Percentiles rank a stretch among this genome's conserved stretches.
Evolutionary conservation across 2,888 invertebrate species (phyloP).

Genomic region (Xanthia icteritia): DNA sequence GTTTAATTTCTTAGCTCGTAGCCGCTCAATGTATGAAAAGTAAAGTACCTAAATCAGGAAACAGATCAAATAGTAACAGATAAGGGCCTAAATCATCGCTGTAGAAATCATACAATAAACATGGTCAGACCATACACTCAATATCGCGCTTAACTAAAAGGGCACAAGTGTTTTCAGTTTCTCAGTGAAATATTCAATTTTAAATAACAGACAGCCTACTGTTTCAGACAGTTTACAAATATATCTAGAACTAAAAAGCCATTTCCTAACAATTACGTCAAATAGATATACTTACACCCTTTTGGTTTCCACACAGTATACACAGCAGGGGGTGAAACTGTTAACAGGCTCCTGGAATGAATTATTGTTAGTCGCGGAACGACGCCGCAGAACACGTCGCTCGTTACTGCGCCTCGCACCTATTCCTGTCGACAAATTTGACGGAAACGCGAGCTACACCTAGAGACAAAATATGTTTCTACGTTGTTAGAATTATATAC

Average conservation of each 20-base stretch:
- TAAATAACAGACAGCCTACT: slow-evolving; percentile 9
- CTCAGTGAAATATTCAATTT: background rate
- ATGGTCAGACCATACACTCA: too few species aligned
- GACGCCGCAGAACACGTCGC: slow-evolving; percentile 68
- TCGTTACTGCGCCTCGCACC: slow-evolving; percentile 67
- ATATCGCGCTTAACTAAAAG: too few species aligned
- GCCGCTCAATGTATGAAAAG: too few species aligned
- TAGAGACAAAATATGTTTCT: slow-evolving; percentile 51
- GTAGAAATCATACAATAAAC: too few species aligned
- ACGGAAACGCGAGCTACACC: slow-evolving; percentile 63
- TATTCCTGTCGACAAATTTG: slow-evolving; percentile 67
- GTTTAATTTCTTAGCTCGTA: too few species aligned
- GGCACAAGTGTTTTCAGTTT: too few species aligned
- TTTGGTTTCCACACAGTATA: slow-evolving; percentile 27
- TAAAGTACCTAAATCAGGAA: too few species aligned
- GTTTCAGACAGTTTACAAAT: background rate
- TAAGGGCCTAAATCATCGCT: too few species aligned
- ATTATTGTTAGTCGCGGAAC: slow-evolving; percentile 71
- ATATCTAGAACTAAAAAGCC: background rate
- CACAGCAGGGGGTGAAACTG: slow-evolving; percentile 60
- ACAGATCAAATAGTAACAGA: too few species aligned
- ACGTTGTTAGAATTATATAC: slow-evolving; percentile 30
- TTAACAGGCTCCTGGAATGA: slow-evolving; percentile 71
- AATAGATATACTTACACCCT: slow-evolving; percentile 7
- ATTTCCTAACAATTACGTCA: slow-evolving; percentile 25